phyloP scores from a whole-genome alignment of 35 echinoderm and acorn worm species.

The Diadema setosum region DNA sequence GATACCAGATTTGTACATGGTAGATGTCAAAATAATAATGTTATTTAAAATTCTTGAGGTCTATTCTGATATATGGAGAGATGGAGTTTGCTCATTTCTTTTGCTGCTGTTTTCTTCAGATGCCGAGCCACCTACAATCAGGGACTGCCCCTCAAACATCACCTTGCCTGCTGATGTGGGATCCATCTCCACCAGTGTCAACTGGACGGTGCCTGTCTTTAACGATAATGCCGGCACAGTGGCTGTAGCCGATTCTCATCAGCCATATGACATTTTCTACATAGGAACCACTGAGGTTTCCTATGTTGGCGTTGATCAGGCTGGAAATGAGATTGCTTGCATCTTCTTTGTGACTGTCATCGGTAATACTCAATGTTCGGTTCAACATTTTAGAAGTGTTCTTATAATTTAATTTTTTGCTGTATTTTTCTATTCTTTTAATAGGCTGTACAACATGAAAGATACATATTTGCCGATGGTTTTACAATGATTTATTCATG shows the following conservation, averaged over 20 bases:
- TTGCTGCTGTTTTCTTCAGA: not conserved
- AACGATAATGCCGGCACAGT: slow-evolving; percentile 34
- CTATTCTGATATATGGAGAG: too few relatives aligned
- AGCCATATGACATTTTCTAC: not conserved
- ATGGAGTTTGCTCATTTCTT: too few relatives aligned
- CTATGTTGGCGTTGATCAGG: not conserved
- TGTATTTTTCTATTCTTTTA: too few relatives aligned
- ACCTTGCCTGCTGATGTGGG: not conserved
- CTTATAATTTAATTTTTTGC: too few relatives aligned
- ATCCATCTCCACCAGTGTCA: not conserved
- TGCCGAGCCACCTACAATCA: not conserved
- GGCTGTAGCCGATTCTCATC: not conserved
- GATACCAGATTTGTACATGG: too few relatives aligned
- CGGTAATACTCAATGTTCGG: too few relatives aligned
- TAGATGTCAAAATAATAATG: too few relatives aligned
- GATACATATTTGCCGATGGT: too few relatives aligned
- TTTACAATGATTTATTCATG: too few relatives aligned
- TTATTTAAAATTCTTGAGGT: too few relatives aligned
- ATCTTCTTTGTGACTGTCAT: slow-evolving; percentile 1
- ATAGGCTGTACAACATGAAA: too few relatives aligned
- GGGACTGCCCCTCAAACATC: slow-evolving; percentile 13
- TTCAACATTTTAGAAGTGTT: too few relatives aligned
- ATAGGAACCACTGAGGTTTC: not conserved
- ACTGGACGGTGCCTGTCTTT: slow-evolving; percentile 29
- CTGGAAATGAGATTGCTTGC: slow-evolving; percentile 5